A percentile compares a stretch with the other conserved stretches of the same genome.
Evolutionary conservation across 1,140 invertebrate genomes (phyloP).

Genomic region (Listronotus bonariensis): DNA sequence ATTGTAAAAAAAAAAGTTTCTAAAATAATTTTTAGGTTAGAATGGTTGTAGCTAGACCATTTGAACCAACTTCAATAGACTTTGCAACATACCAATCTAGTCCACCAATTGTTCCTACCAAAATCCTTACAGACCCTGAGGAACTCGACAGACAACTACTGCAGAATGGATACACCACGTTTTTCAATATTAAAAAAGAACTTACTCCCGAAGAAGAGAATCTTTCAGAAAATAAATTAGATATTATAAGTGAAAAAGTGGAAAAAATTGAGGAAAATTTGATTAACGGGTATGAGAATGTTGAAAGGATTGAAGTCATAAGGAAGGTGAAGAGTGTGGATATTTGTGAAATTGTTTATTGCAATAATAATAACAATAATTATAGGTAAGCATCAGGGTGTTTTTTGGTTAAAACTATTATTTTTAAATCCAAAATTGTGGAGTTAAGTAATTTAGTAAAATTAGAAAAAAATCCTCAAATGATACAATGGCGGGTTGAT

Average conservation of each 20-base stretch:
- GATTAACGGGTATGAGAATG: neutral
- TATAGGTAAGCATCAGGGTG: too few relatives aligned
- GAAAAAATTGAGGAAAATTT: constrained; percentile 8
- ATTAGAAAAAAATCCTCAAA: neutral
- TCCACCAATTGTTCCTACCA: constrained; percentile 80
- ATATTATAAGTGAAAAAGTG: constrained; percentile 15
- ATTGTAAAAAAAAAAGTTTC: neutral
- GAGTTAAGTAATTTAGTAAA: too few relatives aligned
- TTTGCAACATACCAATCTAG: constrained; percentile 63
- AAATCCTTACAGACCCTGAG: constrained; percentile 79
- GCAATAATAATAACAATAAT: constrained; percentile 29
- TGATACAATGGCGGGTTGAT: neutral
- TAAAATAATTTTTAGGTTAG: constrained; percentile 73
- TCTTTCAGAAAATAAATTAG: constrained; percentile 5
- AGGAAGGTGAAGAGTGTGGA: constrained; percentile 24
- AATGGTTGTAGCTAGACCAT: constrained; percentile 85
- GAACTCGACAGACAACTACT: constrained; percentile 78
- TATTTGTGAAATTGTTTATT: constrained; percentile 18
- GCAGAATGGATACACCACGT: constrained; percentile 65
- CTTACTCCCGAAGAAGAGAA: constrained; percentile 40
- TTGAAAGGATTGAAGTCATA: constrained; percentile 7
- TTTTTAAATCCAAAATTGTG: too few relatives aligned
- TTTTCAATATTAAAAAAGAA: constrained; percentile 34
- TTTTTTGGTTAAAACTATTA: too few relatives aligned
- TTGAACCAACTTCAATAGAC: constrained; percentile 74